These are phyloP conservation scores for Laothoe populi DNA, from an alignment of 2,888 invertebrate genomes.

Conservation along the genomic window DNA sequence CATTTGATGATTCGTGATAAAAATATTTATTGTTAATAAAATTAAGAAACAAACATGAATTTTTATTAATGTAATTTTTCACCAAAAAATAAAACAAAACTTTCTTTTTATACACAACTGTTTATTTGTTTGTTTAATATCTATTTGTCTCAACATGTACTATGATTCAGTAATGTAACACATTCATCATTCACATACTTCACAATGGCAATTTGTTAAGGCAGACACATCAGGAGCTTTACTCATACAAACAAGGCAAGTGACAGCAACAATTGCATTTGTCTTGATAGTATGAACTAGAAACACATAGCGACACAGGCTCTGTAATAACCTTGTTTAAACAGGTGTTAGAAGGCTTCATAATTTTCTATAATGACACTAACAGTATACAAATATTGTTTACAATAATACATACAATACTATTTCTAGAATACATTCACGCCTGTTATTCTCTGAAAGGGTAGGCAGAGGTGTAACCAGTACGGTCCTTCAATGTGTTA, in stretches of 20 bases:
- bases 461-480: too few species aligned
- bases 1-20: slow-evolving; percentile 92
- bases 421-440: too few species aligned
- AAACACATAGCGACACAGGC: slow-evolving; percentile 13
- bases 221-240: slow-evolving; percentile 49
- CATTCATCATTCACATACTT: slow-evolving; percentile 72
- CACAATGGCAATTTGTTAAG: slow-evolving; percentile 77
- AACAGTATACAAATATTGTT: neutral
- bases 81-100: slow-evolving; percentile 61
- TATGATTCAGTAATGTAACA: slow-evolving; percentile 66
- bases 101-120: slow-evolving; percentile 70
- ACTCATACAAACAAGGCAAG: slow-evolving; percentile 41
- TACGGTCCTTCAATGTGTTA: too few species aligned
- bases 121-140: slow-evolving; percentile 73
- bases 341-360: neutral
- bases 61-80: slow-evolving; percentile 27
- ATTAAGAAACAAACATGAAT: slow-evolving; percentile 1
- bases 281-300: slow-evolving; percentile 6
- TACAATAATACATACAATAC: neutral
- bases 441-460: too few species aligned
- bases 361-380: neutral
- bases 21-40: slow-evolving; percentile 24
- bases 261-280: slow-evolving; percentile 29
- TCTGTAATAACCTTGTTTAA: neutral
- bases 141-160: slow-evolving; percentile 77